These are phyloP conservation scores for Myiotriccus ornatus DNA, from an alignment of 2,797 vertebrate genomes.

Conservation along the genomic window DNA sequence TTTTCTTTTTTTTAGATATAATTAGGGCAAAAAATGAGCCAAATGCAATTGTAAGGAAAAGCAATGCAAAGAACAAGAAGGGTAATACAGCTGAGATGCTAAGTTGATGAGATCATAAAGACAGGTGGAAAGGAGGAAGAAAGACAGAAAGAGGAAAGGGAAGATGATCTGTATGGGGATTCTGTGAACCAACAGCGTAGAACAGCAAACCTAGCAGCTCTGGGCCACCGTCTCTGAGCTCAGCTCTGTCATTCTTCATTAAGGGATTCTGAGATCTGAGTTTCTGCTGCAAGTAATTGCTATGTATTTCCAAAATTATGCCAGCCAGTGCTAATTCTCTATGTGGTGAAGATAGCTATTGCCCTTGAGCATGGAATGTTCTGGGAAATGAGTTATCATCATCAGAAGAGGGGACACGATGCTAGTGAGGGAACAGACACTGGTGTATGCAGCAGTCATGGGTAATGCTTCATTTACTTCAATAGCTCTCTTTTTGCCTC, in stretches of 20 bases:
- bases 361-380: conserved; percentile 15
- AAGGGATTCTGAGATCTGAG: background rate
- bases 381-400: conserved; percentile 25
- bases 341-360: conserved; percentile 8
- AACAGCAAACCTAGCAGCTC: background rate
- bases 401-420: background rate
- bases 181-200: background rate
- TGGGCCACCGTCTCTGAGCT: background rate
- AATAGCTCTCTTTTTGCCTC: background rate
- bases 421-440: background rate
- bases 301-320: conserved; percentile 22
- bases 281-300: conserved; percentile 11
- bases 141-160: background rate
- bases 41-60: background rate
- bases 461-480: conserved; percentile 32
- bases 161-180: background rate
- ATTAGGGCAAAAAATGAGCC: background rate
- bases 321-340: conserved; percentile 16
- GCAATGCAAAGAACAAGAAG: background rate
- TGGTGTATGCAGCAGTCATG: background rate
- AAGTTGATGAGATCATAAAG: background rate
- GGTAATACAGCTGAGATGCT: background rate
- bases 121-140: background rate
- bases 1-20: background rate
- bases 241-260: background rate